These are phyloP conservation scores for Heterodera carotae DNA, from an alignment of 1,140 invertebrate species.

Conservation along the genomic window DNA sequence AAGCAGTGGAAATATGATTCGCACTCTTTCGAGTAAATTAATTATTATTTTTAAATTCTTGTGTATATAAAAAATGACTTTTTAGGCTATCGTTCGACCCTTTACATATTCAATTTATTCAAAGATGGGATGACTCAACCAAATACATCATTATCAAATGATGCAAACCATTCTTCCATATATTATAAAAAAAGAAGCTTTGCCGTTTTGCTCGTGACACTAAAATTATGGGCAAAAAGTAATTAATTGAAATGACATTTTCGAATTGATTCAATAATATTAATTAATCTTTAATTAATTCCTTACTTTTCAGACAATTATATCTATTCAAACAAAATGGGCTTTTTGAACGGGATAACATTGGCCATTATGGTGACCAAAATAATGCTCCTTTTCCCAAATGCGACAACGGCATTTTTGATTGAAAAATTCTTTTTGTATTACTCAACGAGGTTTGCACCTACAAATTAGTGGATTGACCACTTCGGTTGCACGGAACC, in stretches of 20 bases:
- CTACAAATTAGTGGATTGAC: too few relatives aligned
- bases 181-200: neutral
- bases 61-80: neutral
- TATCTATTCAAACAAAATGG: slow-evolving; percentile 7
- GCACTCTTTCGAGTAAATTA: neutral
- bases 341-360: slow-evolving; percentile 6
- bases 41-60: neutral
- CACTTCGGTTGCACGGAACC: too few relatives aligned
- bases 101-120: neutral
- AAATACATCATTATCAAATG: too few relatives aligned
- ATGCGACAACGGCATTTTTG: slow-evolving; percentile 5
- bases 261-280: too few relatives aligned
- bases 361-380: slow-evolving; percentile 10
- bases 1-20: neutral
- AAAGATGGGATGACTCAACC: neutral
- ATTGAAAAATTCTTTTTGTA: slow-evolving; percentile 14
- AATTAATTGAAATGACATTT: neutral
- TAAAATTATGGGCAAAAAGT: slow-evolving; percentile 17
- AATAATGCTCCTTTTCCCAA: slow-evolving; percentile 11
- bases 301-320: slow-evolving; percentile 7
- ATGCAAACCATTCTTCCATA: neutral
- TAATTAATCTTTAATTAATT: neutral
- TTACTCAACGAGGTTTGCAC: slow-evolving; percentile 21
- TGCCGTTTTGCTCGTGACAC: neutral
- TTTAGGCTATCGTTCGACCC: neutral